A percentile compares a stretch with the other conserved stretches of the same genome.
phyloP scores from a whole-genome alignment of 2,888 invertebrate genomes.

The Macaria notata region DNA sequence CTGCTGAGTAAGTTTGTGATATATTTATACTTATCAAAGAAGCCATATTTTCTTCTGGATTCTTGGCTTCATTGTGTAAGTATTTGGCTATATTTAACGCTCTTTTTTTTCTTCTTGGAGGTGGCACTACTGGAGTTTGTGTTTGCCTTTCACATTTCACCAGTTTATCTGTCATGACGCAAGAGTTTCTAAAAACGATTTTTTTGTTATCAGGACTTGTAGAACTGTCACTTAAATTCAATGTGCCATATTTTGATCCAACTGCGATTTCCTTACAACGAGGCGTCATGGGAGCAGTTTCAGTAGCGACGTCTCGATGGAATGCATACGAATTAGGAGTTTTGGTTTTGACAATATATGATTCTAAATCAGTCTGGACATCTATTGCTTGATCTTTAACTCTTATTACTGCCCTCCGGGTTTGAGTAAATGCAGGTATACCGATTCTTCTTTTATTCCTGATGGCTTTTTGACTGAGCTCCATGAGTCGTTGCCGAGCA shows the following conservation, averaged over 20 bases:
- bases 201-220: conserved; percentile 59
- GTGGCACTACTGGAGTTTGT: conserved; percentile 61
- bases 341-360: conserved; percentile 57
- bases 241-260: conserved; percentile 61
- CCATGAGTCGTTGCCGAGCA: conserved; percentile 81
- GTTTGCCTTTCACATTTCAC: conserved; percentile 53
- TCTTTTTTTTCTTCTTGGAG: conserved; percentile 62
- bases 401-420: conserved; percentile 71
- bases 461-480: conserved; percentile 82
- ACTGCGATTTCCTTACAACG: conserved; percentile 73
- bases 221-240: conserved; percentile 55
- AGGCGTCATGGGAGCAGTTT: conserved; percentile 71
- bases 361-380: conserved; percentile 76
- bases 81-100: conserved; percentile 28
- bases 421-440: conserved; percentile 82
- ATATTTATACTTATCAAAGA: conserved; percentile 83
- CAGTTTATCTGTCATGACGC: conserved; percentile 63
- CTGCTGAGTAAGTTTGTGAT: conserved; percentile 75
- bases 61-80: conserved; percentile 34
- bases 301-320: conserved; percentile 62
- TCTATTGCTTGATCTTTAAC: conserved; percentile 83
- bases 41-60: conserved; percentile 53
- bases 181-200: conserved; percentile 57
- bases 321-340: conserved; percentile 43
- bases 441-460: conserved; percentile 76